Evolutionary conservation across 1,140 invertebrate genomes (phyloP).

Genomic region (Hylaeus volcanicus): DNA sequence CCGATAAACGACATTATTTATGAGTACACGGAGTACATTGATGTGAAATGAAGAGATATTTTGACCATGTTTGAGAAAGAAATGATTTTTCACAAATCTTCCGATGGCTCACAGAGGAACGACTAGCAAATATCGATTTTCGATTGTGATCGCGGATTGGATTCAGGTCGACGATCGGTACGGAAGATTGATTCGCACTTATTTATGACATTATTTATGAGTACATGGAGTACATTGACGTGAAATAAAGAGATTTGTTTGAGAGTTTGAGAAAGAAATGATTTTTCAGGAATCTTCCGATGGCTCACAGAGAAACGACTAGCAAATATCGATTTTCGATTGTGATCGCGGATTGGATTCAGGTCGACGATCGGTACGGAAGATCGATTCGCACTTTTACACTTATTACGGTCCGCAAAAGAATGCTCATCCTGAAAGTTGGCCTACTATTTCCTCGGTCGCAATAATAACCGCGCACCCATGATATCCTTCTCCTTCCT

Average conservation of each 20-base stretch:
- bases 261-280: no score
- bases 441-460: conserved; percentile 74
- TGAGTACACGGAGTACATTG: no score
- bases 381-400: conserved; percentile 42
- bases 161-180: not conserved
- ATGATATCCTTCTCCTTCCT: conserved; percentile 31
- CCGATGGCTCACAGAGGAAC: not conserved
- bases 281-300: no score
- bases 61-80: no score
- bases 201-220: no score
- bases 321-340: conserved; percentile 1
- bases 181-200: conserved; percentile 36
- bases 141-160: no score
- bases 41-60: no score
- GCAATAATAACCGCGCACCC: conserved; percentile 56
- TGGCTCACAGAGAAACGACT: not conserved
- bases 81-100: no score
- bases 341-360: not conserved
- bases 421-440: conserved; percentile 78
- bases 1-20: not conserved
- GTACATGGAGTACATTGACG: no score
- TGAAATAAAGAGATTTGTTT: no score
- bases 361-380: not conserved
- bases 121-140: not conserved
- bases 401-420: conserved; percentile 66